Evolutionary conservation across 2,888 invertebrate genomes (phyloP).

Genomic region (Taphrorychus bicolor): DNA sequence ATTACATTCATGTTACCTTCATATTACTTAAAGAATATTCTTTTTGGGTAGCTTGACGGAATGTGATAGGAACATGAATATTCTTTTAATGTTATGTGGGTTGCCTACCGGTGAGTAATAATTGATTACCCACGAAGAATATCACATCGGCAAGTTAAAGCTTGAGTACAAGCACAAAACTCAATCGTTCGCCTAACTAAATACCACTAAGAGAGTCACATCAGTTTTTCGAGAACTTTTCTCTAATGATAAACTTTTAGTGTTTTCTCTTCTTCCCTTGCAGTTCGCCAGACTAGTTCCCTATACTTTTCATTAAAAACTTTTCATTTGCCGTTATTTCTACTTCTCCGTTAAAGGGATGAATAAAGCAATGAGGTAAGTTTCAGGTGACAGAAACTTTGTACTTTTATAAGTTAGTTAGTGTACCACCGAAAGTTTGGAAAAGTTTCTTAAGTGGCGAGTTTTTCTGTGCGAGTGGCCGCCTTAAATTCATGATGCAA

Average conservation of each 20-base stretch:
- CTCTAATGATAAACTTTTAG: background rate
- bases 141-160: no score
- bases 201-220: background rate
- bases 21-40: no score
- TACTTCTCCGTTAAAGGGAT: constrained; percentile 2
- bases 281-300: background rate
- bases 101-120: no score
- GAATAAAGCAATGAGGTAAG: constrained; percentile 12
- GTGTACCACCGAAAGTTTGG: background rate
- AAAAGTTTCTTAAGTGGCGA: background rate
- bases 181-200: background rate
- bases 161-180: background rate
- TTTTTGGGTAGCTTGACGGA: no score
- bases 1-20: no score
- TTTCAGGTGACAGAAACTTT: constrained; percentile 18
- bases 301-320: constrained; percentile 11
- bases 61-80: no score
- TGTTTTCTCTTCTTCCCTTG: background rate
- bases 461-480: background rate
- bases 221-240: background rate
- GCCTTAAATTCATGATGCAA: background rate
- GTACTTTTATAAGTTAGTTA: background rate
- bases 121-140: no score
- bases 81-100: no score
- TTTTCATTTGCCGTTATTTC: constrained; percentile 8